phyloP scores from a whole-genome alignment of 1,140 invertebrate genomes.

The Gryon sp. region DNA sequence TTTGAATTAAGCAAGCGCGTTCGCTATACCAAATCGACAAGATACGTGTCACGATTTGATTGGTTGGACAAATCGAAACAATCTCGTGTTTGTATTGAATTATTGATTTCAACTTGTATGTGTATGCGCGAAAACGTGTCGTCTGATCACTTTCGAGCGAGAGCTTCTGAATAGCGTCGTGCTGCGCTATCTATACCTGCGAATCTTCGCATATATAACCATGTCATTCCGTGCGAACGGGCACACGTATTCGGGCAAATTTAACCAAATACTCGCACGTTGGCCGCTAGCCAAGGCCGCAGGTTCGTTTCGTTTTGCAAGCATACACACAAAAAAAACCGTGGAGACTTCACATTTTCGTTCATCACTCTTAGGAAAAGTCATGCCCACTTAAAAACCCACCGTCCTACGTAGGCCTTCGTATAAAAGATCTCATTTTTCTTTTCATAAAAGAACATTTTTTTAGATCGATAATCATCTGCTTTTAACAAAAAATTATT shows the following conservation, averaged over 20 bases:
- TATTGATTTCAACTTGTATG: constrained; percentile 9
- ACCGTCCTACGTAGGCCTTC: neutral
- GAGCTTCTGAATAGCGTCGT: constrained; percentile 22
- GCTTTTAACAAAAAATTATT: too few relatives aligned
- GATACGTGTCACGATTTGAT: constrained; percentile 12
- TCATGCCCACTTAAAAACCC: neutral
- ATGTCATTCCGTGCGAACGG: constrained; percentile 66
- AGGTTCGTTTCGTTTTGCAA: neutral
- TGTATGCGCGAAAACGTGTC: constrained; percentile 23
- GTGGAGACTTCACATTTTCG: constrained; percentile 1
- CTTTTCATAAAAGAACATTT: too few relatives aligned
- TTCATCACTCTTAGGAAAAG: constrained; percentile 6
- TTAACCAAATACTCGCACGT: constrained; percentile 40
- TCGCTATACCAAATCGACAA: constrained; percentile 11
- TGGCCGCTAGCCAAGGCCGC: constrained; percentile 23
- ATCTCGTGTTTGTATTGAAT: constrained; percentile 27
- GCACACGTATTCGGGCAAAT: constrained; percentile 61
- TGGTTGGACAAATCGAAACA: constrained; percentile 11
- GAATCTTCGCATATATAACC: constrained; percentile 33
- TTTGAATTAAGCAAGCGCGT: neutral
- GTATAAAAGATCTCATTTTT: constrained; percentile 8
- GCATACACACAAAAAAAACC: constrained; percentile 1
- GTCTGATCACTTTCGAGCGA: constrained; percentile 31
- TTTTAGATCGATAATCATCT: too few relatives aligned
- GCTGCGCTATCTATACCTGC: constrained; percentile 12